A percentile compares a stretch with the other conserved stretches of the same genome.
Evolutionary conservation across 2,797 vertebrate species (phyloP).

Genomic region (Rhinatrema bivittatum): DNA sequence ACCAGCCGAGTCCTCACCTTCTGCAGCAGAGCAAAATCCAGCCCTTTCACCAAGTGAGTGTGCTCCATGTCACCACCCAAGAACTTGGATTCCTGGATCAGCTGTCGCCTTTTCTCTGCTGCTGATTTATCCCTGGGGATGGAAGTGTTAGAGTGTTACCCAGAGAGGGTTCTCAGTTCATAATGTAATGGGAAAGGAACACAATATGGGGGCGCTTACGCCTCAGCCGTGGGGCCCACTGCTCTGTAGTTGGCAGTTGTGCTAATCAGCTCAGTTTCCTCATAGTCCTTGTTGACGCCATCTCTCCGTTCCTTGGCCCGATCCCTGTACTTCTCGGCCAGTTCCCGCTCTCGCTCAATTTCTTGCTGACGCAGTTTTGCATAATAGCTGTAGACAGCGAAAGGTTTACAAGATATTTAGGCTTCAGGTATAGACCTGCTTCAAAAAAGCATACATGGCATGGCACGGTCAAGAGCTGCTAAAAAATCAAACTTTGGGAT

Average conservation of each 20-base stretch:
- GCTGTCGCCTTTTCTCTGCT: constrained; percentile 88
- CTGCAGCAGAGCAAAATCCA: constrained; percentile 93
- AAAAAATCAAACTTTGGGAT: too few relatives aligned
- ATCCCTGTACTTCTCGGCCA: constrained; percentile 93
- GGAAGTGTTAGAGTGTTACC: too few relatives aligned
- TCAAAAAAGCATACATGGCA: too few relatives aligned
- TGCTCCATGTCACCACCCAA: constrained; percentile 99
- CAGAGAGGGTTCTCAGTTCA: too few relatives aligned
- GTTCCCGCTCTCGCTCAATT: constrained; percentile 84
- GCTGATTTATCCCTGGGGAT: constrained; percentile 85
- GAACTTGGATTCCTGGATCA: constrained; percentile 98
- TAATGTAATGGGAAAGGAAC: too few relatives aligned
- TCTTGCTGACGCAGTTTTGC: constrained; percentile 94
- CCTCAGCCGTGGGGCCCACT: constrained; percentile 90
- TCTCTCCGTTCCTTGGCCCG: constrained; percentile 87
- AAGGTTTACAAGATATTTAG: not conserved
- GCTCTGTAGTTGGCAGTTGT: constrained; percentile 94
- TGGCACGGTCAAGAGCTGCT: too few relatives aligned
- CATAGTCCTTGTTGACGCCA: constrained; percentile 94
- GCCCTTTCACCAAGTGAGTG: constrained; percentile 98
- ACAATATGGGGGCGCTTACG: constrained; percentile 65
- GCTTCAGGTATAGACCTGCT: not conserved
- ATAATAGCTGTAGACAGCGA: constrained; percentile 69
- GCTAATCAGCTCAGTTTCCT: constrained; percentile 93
- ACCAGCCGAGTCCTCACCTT: constrained; percentile 61